Base-by-base conservation (phyloP, 2,113 vertebrate species). In the Haplotaxodon microlepis region DNA sequence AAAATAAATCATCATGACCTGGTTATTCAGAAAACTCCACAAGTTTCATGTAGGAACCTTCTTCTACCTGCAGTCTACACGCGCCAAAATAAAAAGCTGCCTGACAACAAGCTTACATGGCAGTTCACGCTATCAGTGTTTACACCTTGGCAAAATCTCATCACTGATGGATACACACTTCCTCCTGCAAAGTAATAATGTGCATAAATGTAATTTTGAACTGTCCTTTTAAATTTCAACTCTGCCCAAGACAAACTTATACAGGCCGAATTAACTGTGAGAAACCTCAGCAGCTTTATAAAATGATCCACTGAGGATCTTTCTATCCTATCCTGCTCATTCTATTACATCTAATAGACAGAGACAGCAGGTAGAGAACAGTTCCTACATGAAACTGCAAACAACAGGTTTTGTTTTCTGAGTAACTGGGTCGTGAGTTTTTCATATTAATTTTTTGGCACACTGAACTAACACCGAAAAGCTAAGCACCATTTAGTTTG, bases 391-490 rank as follows among this genome's bases (percentile, higher is more conserved):
- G 61, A 66, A 66, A 36, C 61, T 63, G 6, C 17, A 0, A 0
- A 63, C 31, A 0, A 63, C 2, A 36, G 9, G 31, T 66, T n/a
- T 63, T 63, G 59, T 66, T 38, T 69, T 69, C 63, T 38, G 7
- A 69, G 63, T 38, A 66, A 66, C 34, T 3, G 61, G 19, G 19
- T 21, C 0, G 7, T 38, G 19, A 66, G 1, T 36, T 66, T 66
- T 3, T 66, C 10, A 2, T n/a, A 66, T 66, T 0, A 0, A 38
- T 5, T 38, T 66, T 66, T 38, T 5, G 34, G 19, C 4, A 69
- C 63, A 38, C 63, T n/a, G 61, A 66, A 16, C 4, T 16, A 59
- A 38, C 61, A 66, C 0, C 19, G 0, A 69, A 69, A 69, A 40
- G 19, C 34, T 40, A 38, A 66, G 0, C 19, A 36, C 34, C 4